These are phyloP conservation scores for Hafferia zeledoni DNA, from an alignment of 2,797 vertebrate genomes.

Conservation along the genomic window DNA sequence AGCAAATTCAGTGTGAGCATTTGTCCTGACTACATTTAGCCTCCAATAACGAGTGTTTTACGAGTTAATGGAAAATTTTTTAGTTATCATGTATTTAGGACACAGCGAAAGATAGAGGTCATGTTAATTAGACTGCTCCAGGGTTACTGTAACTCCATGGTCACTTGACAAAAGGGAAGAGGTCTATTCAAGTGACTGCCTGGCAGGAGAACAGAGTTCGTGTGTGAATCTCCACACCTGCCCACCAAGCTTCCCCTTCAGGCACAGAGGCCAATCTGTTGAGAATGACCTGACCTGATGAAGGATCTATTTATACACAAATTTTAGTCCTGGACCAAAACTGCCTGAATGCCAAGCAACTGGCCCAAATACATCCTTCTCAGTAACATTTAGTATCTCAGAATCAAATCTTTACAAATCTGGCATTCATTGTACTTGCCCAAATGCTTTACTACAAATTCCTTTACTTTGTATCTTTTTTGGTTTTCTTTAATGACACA, in stretches of 20 bases:
- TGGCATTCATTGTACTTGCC: background rate
- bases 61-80: conserved; percentile 52
- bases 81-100: conserved; percentile 58
- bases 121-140: conserved; percentile 65
- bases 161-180: conserved; percentile 45
- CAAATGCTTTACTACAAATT: background rate
- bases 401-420: background rate
- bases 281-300: conserved; percentile 34
- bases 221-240: background rate
- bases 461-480: background rate
- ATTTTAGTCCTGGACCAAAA: background rate
- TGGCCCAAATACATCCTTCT: background rate
- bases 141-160: conserved; percentile 38
- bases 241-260: conserved; percentile 43
- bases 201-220: conserved; percentile 16
- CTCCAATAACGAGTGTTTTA: background rate
- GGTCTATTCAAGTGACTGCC: background rate
- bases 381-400: background rate
- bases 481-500: background rate
- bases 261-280: conserved; percentile 61
- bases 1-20: background rate
- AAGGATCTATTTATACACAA: conserved; percentile 23
- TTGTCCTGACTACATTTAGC: conserved; percentile 8
- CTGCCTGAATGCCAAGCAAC: background rate
- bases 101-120: conserved; percentile 56